Conservation (phyloP, 1,140 invertebrate genomes). For the Dinoponera quadriceps region DNA sequence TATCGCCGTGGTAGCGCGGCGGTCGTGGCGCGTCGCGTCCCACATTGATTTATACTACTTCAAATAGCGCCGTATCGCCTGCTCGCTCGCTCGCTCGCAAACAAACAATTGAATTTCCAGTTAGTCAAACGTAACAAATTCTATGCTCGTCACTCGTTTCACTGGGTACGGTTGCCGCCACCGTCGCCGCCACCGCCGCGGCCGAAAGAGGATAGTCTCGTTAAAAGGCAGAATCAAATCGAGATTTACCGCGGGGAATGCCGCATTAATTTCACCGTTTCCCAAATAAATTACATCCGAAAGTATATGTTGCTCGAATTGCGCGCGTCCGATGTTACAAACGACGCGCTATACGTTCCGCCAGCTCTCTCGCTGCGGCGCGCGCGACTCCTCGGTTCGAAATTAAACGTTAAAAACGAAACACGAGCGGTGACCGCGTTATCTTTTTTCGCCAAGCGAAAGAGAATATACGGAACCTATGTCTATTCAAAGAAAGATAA, state of each 20-base stretch:
- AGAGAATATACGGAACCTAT: not conserved
- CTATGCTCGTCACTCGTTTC: not conserved
- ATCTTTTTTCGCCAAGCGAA: not conserved
- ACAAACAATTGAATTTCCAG: constrained; percentile 1
- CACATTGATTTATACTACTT: constrained; percentile 26
- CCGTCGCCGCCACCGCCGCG: too few relatives aligned
- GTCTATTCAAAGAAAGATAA: not conserved
- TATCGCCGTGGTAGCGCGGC: not conserved
- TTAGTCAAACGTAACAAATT: constrained; percentile 6
- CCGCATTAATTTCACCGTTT: constrained; percentile 15
- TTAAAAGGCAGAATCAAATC: constrained; percentile 33
- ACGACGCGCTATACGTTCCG: not conserved
- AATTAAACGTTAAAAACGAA: constrained; percentile 6
- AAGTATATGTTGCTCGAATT: not conserved
- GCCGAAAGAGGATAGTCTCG: not conserved
- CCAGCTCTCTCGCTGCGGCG: not conserved
- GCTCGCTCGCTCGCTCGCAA: not conserved
- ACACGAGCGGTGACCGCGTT: not conserved
- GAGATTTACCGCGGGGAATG: constrained; percentile 7
- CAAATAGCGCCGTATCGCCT: not conserved
- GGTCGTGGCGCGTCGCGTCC: not conserved
- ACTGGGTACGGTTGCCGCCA: too few relatives aligned
- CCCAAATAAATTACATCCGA: constrained; percentile 26
- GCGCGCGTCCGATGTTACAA: not conserved
- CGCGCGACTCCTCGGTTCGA: not conserved